Evolutionary conservation across 30 jellyfish, hydroid and myxozoan genomes (phyloP), one percentile per base, ranked within the genome.

Genomic region (Aurelia aurita): DNA sequence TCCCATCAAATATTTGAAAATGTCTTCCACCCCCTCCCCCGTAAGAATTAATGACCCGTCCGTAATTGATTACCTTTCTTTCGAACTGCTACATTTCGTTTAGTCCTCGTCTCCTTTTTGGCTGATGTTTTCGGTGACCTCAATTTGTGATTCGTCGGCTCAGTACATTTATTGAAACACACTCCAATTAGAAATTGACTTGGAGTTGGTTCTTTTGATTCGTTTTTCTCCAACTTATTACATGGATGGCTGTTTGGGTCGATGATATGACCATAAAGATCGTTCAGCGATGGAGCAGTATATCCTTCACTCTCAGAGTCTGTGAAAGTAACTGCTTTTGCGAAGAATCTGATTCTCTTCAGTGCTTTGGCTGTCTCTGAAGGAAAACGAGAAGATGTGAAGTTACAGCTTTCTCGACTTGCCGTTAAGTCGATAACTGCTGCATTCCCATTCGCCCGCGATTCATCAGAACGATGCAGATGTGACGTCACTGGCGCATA

Each of bases 221-320:
- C 79, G 0, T 39, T 46, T 11, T 43, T 61, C 20, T 60, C 89
- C 66, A 77, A 49, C 25, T 18, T 44, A 46, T 20, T 44, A 31
- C 71, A 58, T 14, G 89, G 89, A 23, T 21, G 45, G 19, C 16
- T 34, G 70, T 22, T 46, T 58, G 66, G 21, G 69, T 64, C 39
- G 59, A 77, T 61, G 46, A 18, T 35, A 46, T 77, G 35, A 21
- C 47, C 89, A 49, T 77, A 77, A 16, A 77, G 39, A 49, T 77
- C 89, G 32, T 77, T 77, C 70, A 77, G 53, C 55, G 89, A 59
- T 32, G 89, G 89, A 32, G 80, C 61, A 25, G 20, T 77, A 78
- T 19, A 77, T 18, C 89, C 89, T 77, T 77, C 89, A 18, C 58
- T 63, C 77, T 77, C 89, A 10, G 89, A 62, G 64, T 61, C 71